Base-by-base conservation (phyloP, 92 coral and sea anemone genomes). In the Heteractis magnifica region DNA sequence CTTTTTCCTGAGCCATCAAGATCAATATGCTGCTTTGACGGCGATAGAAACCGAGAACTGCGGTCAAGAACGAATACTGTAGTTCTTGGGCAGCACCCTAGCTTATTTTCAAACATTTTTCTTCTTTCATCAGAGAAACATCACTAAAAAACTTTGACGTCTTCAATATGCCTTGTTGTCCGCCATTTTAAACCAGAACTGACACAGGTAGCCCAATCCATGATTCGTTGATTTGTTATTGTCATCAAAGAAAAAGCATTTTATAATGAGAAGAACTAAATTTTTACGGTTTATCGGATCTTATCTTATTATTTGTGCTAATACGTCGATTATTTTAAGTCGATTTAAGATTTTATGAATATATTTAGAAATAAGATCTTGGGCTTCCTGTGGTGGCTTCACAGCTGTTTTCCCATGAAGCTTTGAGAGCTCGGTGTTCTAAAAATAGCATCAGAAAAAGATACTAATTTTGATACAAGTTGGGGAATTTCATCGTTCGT, bases 21-120 rank as follows among this genome's bases (percentile, higher is more conserved):
- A 81, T 94, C 99, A 79, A 97, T 90, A 65, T 93, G 95, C 78
- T 94, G 93, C 85, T 97, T 97, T 48, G 99, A 97, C 55, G 89
- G 92, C 56, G 88, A 71, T 48, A 83, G 87, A 60, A 97, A 97
- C 65, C 85, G 85, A 60, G 93, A 79, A 44, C 91, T 97, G 51
- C 94, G 99, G 65, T 97, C 99, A 51, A 97, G 82, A 70, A 97
- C 88, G 50, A 97, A 87, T 41, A 91, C 97, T 10, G 99, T 97
- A 56, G 91, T 92, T 76, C 93, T 81, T 72, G 93, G 93, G 60
- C 90, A 90, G 41, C 87, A 90, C 59, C 88, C 86, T 51, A 87
- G 82, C 86, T 87, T 90, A 52, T 87, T 84, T 16, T 87, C 86
- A 49, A 84, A 84, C 93, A 90, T 90, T 10, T 53, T 68, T 34